phyloP scores from a whole-genome alignment of 2,888 invertebrate genomes.

The Ptilodon capucinus region DNA sequence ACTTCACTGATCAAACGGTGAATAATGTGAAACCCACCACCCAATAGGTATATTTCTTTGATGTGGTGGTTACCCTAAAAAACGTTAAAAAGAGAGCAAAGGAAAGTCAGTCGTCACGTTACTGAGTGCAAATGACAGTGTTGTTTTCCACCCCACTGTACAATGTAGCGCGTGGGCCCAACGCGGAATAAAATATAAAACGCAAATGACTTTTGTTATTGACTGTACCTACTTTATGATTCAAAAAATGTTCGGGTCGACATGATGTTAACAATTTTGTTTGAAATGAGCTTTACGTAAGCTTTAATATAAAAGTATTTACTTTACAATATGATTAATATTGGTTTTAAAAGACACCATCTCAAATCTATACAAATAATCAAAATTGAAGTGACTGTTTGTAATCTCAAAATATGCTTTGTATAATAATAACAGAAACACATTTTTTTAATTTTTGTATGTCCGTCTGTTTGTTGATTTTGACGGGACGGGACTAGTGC shows the following conservation, averaged over 20 bases:
- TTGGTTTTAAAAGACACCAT: no score
- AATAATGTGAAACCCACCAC: slow-evolving; percentile 3
- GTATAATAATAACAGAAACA: no score
- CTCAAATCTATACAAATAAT: no score
- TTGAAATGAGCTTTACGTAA: no score
- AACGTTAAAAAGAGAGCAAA: slow-evolving; percentile 18
- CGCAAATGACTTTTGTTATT: slow-evolving; percentile 28
- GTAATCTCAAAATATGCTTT: no score
- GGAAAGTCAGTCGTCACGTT: slow-evolving; percentile 18
- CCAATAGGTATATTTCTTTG: slow-evolving; percentile 9
- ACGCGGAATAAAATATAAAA: slow-evolving; percentile 22
- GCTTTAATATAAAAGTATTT: no score
- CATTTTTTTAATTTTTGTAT: no score
- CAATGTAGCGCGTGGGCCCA: slow-evolving; percentile 1
- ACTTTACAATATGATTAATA: no score
- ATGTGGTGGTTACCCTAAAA: slow-evolving; percentile 8
- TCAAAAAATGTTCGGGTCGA: slow-evolving; percentile 13
- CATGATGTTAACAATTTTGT: slow-evolving; percentile 2
- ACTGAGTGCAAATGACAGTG: slow-evolving; percentile 31
- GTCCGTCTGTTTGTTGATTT: no score
- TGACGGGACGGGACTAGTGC: no score
- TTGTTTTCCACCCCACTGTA: slow-evolving; percentile 14
- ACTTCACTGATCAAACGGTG: slow-evolving; percentile 13
- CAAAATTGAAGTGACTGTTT: no score
- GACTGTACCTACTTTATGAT: slow-evolving; percentile 15